These are phyloP conservation scores for Corythucha ciliata DNA, from an alignment of 2,888 invertebrate genomes.

Conservation along the genomic window DNA sequence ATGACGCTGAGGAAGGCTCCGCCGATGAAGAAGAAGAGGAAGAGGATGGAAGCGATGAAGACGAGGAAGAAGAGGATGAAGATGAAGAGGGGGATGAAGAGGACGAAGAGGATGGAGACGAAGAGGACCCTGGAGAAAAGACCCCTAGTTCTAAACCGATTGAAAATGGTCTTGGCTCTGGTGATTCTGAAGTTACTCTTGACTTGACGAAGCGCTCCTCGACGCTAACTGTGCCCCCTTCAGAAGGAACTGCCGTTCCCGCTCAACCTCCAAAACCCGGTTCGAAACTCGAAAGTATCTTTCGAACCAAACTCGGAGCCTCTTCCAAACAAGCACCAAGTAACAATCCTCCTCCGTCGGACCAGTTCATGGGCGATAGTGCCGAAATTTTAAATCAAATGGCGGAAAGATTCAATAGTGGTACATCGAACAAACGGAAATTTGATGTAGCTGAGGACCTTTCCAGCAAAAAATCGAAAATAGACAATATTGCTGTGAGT, in stretches of 20 bases:
- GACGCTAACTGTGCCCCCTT: not conserved
- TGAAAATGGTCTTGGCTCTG: slow-evolving; percentile 4
- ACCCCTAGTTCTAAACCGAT: not conserved
- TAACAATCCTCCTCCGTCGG: not conserved
- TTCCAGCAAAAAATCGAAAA: slow-evolving; percentile 15
- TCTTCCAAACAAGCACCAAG: not conserved
- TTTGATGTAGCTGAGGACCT: slow-evolving; percentile 8
- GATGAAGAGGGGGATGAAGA: slow-evolving; percentile 33
- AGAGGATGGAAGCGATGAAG: slow-evolving; percentile 22
- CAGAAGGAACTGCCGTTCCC: not conserved
- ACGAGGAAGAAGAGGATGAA: slow-evolving; percentile 36
- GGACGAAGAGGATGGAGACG: slow-evolving; percentile 34
- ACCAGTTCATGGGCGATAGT: not conserved
- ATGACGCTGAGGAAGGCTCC: slow-evolving; percentile 39
- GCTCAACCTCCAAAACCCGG: slow-evolving; percentile 18
- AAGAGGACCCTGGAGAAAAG: slow-evolving; percentile 39
- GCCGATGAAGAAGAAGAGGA: slow-evolving; percentile 41
- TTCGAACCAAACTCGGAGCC: slow-evolving; percentile 29
- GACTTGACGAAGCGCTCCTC: not conserved
- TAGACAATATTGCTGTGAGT: slow-evolving; percentile 43
- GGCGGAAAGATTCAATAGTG: slow-evolving; percentile 26
- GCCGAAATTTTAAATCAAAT: slow-evolving; percentile 25
- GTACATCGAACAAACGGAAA: not conserved
- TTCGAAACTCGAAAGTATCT: slow-evolving; percentile 33
- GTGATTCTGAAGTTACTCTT: not conserved